These are phyloP conservation scores for Porites rus DNA, from an alignment of 92 coral and sea anemone genomes.

Conservation along the genomic window DNA sequence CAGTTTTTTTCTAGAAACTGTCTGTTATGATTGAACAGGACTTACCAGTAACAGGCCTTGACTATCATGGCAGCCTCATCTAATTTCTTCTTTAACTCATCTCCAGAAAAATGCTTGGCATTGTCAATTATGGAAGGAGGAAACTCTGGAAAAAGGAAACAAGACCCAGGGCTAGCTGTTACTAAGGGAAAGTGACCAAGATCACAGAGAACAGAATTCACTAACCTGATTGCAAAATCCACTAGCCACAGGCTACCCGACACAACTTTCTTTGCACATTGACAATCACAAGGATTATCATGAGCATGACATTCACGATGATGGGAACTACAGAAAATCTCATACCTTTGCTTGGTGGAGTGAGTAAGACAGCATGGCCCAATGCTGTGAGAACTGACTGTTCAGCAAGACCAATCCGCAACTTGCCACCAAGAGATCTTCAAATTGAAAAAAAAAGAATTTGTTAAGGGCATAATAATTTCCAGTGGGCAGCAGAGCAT, in stretches of 20 bases:
- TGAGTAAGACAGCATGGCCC: conserved; percentile 92
- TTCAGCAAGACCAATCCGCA: conserved; percentile 98
- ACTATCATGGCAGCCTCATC: conserved; percentile 92
- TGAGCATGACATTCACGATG: too few relatives aligned
- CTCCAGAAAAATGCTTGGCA: conserved; percentile 80
- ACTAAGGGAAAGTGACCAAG: not conserved
- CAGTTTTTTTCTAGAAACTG: not conserved
- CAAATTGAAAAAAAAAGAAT: not conserved
- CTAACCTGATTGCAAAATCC: too few relatives aligned
- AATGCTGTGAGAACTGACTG: conserved; percentile 93
- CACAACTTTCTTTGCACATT: too few relatives aligned
- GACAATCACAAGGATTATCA: too few relatives aligned
- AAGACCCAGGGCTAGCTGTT: not conserved
- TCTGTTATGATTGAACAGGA: not conserved
- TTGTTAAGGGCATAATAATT: not conserved
- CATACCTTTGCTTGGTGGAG: conserved; percentile 93
- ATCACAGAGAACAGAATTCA: too few relatives aligned
- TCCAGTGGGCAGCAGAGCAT: not conserved
- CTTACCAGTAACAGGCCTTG: conserved; percentile 89
- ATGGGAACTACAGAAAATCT: not conserved
- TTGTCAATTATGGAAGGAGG: conserved; percentile 90
- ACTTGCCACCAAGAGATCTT: conserved; percentile 95
- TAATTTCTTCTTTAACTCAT: conserved; percentile 85
- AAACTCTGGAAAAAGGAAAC: conserved; percentile 66
- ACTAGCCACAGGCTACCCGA: too few relatives aligned